Base-by-base conservation (phyloP, 2,888 invertebrate species). In the Heliconius charithonia region DNA sequence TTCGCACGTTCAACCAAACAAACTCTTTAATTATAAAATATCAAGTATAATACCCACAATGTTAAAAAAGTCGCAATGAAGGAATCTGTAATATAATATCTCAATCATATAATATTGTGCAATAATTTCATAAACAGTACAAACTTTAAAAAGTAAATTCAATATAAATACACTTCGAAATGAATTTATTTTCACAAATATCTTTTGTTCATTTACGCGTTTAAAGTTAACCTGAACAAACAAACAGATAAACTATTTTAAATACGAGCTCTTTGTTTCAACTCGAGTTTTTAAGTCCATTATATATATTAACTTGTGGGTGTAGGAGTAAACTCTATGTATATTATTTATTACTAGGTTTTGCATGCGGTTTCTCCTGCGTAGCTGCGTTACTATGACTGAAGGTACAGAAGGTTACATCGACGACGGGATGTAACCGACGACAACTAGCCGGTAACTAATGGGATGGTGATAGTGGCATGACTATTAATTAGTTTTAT, bases 161-260 rank as follows among this genome's bases (percentile, higher is more conserved):
- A 67, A 67, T 41, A 69, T 41, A 45, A 69, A 69, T 16, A 9
- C 10, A 69, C 25, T 45, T 69, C n/a, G 7, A 41, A 69, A 41
- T n/a, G 69, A 69, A 69, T 45, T 69, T 41, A 69, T 45, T 67
- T 67, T 41, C 69, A 25, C 69, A 69, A 41, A 69, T 69, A 69
- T 69, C 69, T 69, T 69, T 69, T 69, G 69, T 69, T 45, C 69
- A 41, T 69, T 69, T 16, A 69, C 41, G 41, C 69, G 45, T 69
- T 69, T 69, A 69, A 69, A 45, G 41, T 69, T 69, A 69, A 45
- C 69, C 69, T 69, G 69, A 69, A 69, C 69, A 69, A 69, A 69
- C 41, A 69, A 2, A 69, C 13, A 69, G 41, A 69, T 69, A 69
- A 69, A 69, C 69, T 69, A 69, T 69, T 69, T 45, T 69, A 69